Evolutionary conservation across 2,113 vertebrate genomes (phyloP).

Genomic region (Osmerus eperlanus): DNA sequence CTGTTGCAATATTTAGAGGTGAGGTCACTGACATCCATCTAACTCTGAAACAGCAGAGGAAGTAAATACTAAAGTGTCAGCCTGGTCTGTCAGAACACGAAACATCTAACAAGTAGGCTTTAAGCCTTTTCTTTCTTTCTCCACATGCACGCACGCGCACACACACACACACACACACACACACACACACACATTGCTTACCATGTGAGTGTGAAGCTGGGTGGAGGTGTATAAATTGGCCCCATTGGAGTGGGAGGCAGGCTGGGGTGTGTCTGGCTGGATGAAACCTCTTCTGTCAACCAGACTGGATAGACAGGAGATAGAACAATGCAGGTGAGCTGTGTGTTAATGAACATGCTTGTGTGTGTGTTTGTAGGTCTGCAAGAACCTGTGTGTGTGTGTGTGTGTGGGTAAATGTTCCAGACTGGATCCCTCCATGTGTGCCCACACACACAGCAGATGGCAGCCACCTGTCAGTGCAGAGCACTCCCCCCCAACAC

Average conservation of each 20-base stretch:
- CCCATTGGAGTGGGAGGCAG: constrained; percentile 79
- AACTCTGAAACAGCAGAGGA: background rate
- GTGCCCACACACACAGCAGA: constrained; percentile 43
- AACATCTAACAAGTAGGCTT: background rate
- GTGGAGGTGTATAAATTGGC: constrained; percentile 80
- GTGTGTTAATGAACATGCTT: background rate
- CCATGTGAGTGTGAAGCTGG: constrained; percentile 87
- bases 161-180: constrained; percentile 8
- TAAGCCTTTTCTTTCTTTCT: background rate
- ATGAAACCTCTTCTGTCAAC: constrained; percentile 90
- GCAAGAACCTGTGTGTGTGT: constrained; percentile 30
- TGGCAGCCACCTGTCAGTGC: constrained; percentile 41
- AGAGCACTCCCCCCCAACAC: constrained; percentile 11
- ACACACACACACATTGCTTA: constrained; percentile 50
- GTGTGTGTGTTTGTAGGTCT: constrained; percentile 26
- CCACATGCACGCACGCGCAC: constrained; percentile 1
- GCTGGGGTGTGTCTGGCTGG: constrained; percentile 79
- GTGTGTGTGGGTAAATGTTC: constrained; percentile 8
- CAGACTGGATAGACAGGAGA: constrained; percentile 64
- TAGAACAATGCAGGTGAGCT: background rate
- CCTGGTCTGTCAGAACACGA: background rate
- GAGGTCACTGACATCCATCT: background rate
- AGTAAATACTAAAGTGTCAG: constrained; percentile 1
- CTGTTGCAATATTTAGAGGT: background rate
- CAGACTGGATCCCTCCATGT: constrained; percentile 31